Percentiles rank a stretch among this genome's conserved stretches.
Evolutionary conservation across 2,888 invertebrate species (phyloP).

Genomic region (Atethmia centrago): DNA sequence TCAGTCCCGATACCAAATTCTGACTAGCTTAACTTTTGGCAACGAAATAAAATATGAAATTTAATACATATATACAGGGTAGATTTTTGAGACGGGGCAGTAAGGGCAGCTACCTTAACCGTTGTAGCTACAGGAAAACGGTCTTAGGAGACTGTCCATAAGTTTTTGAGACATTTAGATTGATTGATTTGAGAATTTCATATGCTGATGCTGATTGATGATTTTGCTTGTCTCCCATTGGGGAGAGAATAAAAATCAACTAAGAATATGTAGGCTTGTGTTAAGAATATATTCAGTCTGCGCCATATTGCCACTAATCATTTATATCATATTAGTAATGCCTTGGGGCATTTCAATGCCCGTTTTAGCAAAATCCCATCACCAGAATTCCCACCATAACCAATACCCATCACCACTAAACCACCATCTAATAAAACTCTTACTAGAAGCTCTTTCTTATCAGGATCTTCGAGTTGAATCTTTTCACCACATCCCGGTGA

Average conservation of each 20-base stretch:
- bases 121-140: no score
- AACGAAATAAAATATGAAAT: no score
- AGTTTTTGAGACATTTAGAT: no score
- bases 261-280: neutral
- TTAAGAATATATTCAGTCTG: neutral
- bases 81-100: no score
- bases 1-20: neutral
- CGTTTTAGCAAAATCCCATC: neutral
- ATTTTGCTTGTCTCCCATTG: no score
- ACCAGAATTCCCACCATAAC: slow-evolving; percentile 14
- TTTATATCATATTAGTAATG: neutral
- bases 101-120: no score
- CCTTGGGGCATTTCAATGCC: neutral
- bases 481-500: slow-evolving; percentile 80
- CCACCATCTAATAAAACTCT: slow-evolving; percentile 62
- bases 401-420: slow-evolving; percentile 56
- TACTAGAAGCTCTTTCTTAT: slow-evolving; percentile 85
- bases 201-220: no score
- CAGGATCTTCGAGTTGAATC: slow-evolving; percentile 84
- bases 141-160: no score
- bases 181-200: no score
- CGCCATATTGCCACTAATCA: neutral
- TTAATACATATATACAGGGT: no score
- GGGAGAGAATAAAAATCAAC: neutral
- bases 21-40: neutral